Percentiles rank a stretch among this genome's conserved stretches.
Conservation (phyloP, 2,888 invertebrate species). For the Trachelus tabidus region DNA sequence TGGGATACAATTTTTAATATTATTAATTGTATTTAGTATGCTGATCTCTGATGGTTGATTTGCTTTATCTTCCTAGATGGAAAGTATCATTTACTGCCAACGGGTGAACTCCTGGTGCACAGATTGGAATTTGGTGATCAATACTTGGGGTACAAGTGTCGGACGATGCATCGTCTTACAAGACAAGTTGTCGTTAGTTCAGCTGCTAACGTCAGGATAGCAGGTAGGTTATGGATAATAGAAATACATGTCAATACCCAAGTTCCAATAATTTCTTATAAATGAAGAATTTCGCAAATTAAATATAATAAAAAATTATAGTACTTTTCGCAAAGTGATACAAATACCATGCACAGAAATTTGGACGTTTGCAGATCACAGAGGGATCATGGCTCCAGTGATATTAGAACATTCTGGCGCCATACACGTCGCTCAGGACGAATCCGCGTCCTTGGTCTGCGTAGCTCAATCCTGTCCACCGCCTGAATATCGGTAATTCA, state of each 20-base stretch:
- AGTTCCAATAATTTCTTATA: background rate
- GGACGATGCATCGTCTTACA: constrained; percentile 80
- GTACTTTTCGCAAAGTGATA: background rate
- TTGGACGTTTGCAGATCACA: constrained; percentile 71
- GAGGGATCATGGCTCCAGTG: constrained; percentile 78
- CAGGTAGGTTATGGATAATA: constrained; percentile 69
- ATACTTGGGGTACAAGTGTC: constrained; percentile 77
- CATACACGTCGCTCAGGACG: constrained; percentile 78
- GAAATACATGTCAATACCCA: background rate
- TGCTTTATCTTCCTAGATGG: constrained; percentile 70
- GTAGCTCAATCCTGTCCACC: constrained; percentile 84
- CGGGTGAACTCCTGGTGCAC: constrained; percentile 80
- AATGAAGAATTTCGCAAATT: background rate
- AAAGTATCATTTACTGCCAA: constrained; percentile 80
- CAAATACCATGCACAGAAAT: background rate
- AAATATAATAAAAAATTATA: background rate
- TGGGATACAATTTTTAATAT: background rate
- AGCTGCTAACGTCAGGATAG: constrained; percentile 76
- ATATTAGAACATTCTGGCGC: constrained; percentile 79
- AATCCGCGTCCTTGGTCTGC: constrained; percentile 80
- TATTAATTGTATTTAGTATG: background rate
- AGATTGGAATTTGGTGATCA: constrained; percentile 80
- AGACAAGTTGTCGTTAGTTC: constrained; percentile 78
- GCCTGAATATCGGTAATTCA: constrained; percentile 78
- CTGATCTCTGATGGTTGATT: background rate